phyloP scores from a whole-genome alignment of 2,888 invertebrate genomes.

The Ormyrus pomaceus region DNA sequence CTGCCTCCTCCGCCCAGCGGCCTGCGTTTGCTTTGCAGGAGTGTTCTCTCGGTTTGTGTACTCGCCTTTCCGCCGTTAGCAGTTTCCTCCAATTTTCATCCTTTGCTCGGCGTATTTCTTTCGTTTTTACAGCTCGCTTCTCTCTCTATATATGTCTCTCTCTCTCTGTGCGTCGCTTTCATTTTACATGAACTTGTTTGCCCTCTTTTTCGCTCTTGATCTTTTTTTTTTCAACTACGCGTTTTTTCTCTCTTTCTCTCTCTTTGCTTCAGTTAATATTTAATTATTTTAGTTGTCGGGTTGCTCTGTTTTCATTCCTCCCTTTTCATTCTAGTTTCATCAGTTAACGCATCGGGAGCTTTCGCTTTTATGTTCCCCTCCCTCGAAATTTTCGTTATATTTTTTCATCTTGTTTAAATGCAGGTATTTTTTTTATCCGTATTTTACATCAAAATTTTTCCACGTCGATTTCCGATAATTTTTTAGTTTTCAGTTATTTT shows the following conservation, averaged over 20 bases:
- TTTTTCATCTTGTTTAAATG: too few species aligned
- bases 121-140: conserved; percentile 12
- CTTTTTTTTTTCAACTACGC: neutral
- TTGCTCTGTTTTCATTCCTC: neutral
- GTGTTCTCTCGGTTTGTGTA: neutral
- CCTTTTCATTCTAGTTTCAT: too few species aligned
- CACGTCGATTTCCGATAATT: neutral
- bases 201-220: too few species aligned
- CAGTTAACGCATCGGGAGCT: too few species aligned
- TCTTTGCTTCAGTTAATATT: neutral
- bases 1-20: neutral
- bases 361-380: too few species aligned
- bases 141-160: too few species aligned
- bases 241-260: neutral
- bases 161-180: conserved; percentile 5
- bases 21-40: neutral
- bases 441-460: neutral
- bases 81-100: neutral
- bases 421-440: too few species aligned
- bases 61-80: neutral
- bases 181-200: conserved; percentile 27
- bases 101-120: neutral
- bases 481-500: conserved; percentile 34
- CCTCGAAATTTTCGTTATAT: too few species aligned
- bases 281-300: conserved; percentile 15